These are phyloP conservation scores for Falco rusticolus DNA, from an alignment of 2,797 vertebrate genomes.

Conservation along the genomic window DNA sequence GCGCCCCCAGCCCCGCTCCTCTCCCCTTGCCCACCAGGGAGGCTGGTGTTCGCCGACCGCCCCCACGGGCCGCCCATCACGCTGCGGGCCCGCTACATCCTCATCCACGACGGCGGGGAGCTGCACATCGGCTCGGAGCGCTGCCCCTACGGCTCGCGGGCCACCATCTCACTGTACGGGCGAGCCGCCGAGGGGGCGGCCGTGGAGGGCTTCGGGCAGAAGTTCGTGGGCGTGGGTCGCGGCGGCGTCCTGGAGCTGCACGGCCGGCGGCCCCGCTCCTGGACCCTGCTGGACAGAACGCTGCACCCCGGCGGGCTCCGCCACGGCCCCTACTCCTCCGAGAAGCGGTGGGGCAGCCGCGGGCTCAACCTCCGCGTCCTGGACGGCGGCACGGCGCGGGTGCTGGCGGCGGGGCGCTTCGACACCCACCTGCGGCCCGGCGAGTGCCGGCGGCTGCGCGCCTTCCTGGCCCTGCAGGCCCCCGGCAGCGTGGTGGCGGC, in stretches of 20 bases:
- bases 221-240: slow-evolving; percentile 57
- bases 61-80: slow-evolving; percentile 12
- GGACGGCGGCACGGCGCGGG: slow-evolving; percentile 41
- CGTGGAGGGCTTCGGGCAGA: slow-evolving; percentile 46
- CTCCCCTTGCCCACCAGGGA: slow-evolving; percentile 14
- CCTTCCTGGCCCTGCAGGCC: slow-evolving; percentile 5
- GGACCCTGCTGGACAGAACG: slow-evolving; percentile 43
- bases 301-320: slow-evolving; percentile 38
- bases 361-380: slow-evolving; percentile 56
- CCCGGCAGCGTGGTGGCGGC: slow-evolving; percentile 23
- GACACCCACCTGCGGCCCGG: slow-evolving; percentile 49
- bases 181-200: slow-evolving; percentile 36
- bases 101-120: slow-evolving; percentile 51
- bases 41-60: slow-evolving; percentile 46
- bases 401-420: slow-evolving; percentile 40
- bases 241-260: slow-evolving; percentile 51
- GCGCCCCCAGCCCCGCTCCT: neutral
- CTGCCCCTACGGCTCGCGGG: slow-evolving; percentile 43
- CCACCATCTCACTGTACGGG: slow-evolving; percentile 39
- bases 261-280: slow-evolving; percentile 37
- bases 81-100: slow-evolving; percentile 35
- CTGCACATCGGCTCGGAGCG: slow-evolving; percentile 39
- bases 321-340: slow-evolving; percentile 21
- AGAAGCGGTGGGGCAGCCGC: slow-evolving; percentile 59
- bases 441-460: slow-evolving; percentile 28